Evolutionary conservation across 2,888 invertebrate genomes (phyloP).

Genomic region (Nephrotoma guestfalica): DNA sequence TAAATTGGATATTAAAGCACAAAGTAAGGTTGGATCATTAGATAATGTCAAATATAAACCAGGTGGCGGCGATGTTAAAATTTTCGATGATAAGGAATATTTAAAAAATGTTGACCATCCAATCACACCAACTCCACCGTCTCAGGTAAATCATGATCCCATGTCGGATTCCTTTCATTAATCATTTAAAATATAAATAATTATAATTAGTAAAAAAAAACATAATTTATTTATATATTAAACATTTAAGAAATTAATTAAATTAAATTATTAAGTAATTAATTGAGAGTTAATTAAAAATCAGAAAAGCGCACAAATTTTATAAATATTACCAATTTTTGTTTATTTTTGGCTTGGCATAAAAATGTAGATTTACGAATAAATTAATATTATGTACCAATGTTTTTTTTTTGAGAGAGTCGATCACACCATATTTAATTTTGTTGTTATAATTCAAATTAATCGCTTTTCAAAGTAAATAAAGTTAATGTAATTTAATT

Average conservation of each 20-base stretch:
- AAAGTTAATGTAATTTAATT: neutral
- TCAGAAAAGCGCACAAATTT: neutral
- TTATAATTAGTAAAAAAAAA: neutral
- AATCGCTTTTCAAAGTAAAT: neutral
- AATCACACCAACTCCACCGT: conserved; percentile 38
- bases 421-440: neutral
- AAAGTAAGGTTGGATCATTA: conserved; percentile 82
- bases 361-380: neutral
- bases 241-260: neutral
- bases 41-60: conserved; percentile 81
- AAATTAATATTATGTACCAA: neutral
- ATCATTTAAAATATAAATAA: neutral
- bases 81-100: conserved; percentile 85
- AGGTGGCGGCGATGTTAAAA: conserved; percentile 87
- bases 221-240: neutral
- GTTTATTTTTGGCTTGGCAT: neutral
- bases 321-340: neutral
- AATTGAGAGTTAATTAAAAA: neutral
- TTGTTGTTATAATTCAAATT: neutral
- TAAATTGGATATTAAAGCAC: conserved; percentile 83
- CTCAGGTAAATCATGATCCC: conserved; percentile 34
- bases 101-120: conserved; percentile 58
- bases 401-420: neutral
- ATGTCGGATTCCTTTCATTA: neutral
- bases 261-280: neutral